A percentile compares a stretch with the other conserved stretches of the same genome.
Evolutionary conservation across 2,113 vertebrate species (phyloP).

Genomic region (Tapirus terrestris): DNA sequence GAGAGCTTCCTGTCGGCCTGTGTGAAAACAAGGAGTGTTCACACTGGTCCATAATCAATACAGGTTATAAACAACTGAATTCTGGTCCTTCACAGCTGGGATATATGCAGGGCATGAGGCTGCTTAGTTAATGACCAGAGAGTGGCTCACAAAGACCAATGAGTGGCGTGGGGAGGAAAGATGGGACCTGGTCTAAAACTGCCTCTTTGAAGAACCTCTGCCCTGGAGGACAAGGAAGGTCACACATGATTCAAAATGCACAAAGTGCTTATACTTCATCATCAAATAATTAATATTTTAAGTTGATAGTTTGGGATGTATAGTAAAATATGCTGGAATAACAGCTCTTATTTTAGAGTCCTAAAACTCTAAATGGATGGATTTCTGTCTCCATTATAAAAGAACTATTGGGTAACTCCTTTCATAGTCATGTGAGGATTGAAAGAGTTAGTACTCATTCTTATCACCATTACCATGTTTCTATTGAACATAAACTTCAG

Average conservation of each 20-base stretch:
- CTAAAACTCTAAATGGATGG: not conserved
- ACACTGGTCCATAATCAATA: not conserved
- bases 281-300: not conserved
- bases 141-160: not conserved
- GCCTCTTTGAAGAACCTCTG: not conserved
- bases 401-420: not conserved
- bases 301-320: not conserved
- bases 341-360: not conserved
- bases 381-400: not conserved
- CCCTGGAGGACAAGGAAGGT: not conserved
- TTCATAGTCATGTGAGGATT: not conserved
- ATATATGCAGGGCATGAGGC: not conserved
- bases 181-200: fast-evolving
- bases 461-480: not conserved
- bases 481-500: not conserved
- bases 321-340: not conserved
- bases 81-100: not conserved
- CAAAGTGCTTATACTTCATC: not conserved
- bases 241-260: not conserved
- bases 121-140: not conserved
- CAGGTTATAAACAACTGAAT: not conserved
- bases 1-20: not conserved
- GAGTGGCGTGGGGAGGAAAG: not conserved
- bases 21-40: not conserved
- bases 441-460: not conserved